phyloP scores from a whole-genome alignment of 1,140 invertebrate genomes.

The Apocrypta bakeri region DNA sequence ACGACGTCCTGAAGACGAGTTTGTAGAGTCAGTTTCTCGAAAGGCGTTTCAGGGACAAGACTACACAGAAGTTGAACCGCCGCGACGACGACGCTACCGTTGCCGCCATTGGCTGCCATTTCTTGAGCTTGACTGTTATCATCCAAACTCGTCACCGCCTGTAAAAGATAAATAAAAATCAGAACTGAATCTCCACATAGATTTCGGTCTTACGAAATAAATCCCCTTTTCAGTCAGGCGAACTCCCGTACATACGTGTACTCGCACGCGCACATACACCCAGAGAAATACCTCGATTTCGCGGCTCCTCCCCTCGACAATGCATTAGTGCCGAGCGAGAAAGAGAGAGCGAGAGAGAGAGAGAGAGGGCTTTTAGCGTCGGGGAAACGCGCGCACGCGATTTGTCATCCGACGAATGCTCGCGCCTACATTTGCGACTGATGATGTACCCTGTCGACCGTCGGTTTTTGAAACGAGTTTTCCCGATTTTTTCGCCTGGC shows the following conservation, averaged over 20 bases:
- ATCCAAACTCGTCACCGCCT: constrained; percentile 67
- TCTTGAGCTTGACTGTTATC: constrained; percentile 67
- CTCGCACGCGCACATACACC: background rate
- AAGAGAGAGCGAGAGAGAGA: background rate
- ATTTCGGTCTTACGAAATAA: background rate
- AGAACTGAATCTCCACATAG: background rate
- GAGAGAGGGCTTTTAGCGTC: constrained; percentile 40
- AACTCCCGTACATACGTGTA: background rate
- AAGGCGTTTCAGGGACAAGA: constrained; percentile 68
- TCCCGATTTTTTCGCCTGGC: background rate
- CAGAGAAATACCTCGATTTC: background rate
- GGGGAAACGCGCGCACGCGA: background rate
- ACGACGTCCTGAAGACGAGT: constrained; percentile 69
- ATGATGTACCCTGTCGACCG: background rate
- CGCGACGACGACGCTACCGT: constrained; percentile 64
- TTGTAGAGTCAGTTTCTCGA: constrained; percentile 64
- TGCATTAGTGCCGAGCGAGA: constrained; percentile 42
- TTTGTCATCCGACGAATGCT: constrained; percentile 22
- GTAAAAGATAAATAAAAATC: constrained; percentile 42
- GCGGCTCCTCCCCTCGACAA: background rate
- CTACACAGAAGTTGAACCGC: constrained; percentile 70
- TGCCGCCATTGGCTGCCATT: constrained; percentile 62
- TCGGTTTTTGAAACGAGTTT: background rate
- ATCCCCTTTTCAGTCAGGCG: background rate
- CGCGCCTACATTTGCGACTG: background rate